phyloP scores from a whole-genome alignment of 2,888 invertebrate genomes.

The Cephus pygmeus region DNA sequence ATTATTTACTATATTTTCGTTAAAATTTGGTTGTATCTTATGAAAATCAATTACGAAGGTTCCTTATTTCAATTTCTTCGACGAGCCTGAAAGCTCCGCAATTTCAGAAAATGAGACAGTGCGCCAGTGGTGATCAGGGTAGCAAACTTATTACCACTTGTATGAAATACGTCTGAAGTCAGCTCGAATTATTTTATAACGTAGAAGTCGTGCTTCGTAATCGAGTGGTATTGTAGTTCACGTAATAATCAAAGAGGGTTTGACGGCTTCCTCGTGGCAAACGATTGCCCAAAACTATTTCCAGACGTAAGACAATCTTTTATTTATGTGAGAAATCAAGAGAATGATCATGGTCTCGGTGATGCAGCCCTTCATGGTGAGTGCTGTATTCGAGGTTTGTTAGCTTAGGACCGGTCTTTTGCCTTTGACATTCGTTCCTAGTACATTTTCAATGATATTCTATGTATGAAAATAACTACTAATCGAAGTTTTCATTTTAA shows the following conservation, averaged over 20 bases:
- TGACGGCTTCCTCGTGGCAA: slow-evolving; percentile 13
- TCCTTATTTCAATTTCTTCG: background rate
- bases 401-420: slow-evolving; percentile 29
- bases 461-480: background rate
- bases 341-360: slow-evolving; percentile 61
- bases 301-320: background rate
- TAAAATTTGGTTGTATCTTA: background rate
- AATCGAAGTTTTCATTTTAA: slow-evolving; percentile 18
- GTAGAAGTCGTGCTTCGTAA: background rate
- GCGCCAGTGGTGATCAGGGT: background rate
- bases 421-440: slow-evolving; percentile 29
- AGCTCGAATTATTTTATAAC: slow-evolving; percentile 1
- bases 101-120: background rate
- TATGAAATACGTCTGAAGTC: slow-evolving; percentile 1
- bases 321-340: slow-evolving; percentile 42
- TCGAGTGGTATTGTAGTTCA: slow-evolving; percentile 19
- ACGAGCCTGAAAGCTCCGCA: background rate
- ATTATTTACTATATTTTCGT: background rate
- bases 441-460: background rate
- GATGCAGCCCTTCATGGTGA: slow-evolving; percentile 67
- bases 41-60: background rate
- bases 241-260: slow-evolving; percentile 36
- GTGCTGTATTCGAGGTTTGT: slow-evolving; percentile 32
- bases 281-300: slow-evolving; percentile 1
- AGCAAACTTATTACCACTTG: background rate